Evolutionary conservation across 2,888 invertebrate species (phyloP).

Genomic region (Hydrotaea cyrtoneurina): DNA sequence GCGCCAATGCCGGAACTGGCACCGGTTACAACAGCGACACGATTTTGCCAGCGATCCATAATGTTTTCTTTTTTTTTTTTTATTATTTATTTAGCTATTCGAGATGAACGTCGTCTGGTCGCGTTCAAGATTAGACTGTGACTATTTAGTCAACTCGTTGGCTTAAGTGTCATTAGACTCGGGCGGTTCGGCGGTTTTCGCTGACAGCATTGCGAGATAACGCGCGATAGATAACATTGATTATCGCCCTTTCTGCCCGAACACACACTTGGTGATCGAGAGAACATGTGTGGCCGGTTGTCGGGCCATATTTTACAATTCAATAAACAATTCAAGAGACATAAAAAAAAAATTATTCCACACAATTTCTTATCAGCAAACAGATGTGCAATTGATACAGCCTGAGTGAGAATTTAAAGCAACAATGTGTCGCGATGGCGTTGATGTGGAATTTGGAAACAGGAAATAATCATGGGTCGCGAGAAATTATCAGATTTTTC

Average conservation of each 20-base stretch:
- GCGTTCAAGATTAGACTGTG: not conserved
- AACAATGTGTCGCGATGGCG: too few species aligned
- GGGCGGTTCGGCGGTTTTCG: not conserved
- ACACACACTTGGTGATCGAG: not conserved
- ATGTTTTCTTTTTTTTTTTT: constrained; percentile 19
- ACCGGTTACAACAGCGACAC: constrained; percentile 85
- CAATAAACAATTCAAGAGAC: too few species aligned
- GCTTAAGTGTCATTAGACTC: not conserved
- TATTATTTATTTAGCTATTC: not conserved
- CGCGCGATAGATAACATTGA: not conserved
- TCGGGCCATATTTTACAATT: too few species aligned
- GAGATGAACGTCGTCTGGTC: not conserved
- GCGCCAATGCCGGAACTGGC: constrained; percentile 85
- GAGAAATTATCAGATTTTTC: too few species aligned
- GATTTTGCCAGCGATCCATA: constrained; percentile 81
- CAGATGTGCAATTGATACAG: too few species aligned
- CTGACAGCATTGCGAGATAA: not conserved
- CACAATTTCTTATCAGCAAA: too few species aligned
- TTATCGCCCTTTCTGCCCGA: not conserved
- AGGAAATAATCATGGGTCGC: too few species aligned
- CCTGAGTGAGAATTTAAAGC: too few species aligned
- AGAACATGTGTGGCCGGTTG: not conserved
- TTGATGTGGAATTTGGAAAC: too few species aligned
- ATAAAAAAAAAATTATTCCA: too few species aligned
- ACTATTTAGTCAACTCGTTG: not conserved